Evolutionary conservation across 2,888 invertebrate species (phyloP).

Genomic region (Plusia festucae): DNA sequence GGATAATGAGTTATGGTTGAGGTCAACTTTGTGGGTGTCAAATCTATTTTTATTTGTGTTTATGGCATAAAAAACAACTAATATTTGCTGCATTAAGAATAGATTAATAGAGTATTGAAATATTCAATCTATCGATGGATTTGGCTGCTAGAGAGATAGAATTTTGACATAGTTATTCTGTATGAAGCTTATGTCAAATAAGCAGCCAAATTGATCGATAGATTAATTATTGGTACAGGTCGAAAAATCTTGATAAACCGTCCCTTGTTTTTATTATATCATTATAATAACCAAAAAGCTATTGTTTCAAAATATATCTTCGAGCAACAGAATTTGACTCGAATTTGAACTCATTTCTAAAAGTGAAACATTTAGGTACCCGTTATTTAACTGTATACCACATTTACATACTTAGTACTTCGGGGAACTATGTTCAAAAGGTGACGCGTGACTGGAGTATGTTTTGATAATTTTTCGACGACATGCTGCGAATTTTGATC

Average conservation of each 20-base stretch:
- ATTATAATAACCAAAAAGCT: neutral
- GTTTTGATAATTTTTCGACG: neutral
- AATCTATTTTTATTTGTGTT: no score
- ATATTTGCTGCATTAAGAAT: no score
- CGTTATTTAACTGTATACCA: constrained; percentile 39
- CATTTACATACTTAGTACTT: constrained; percentile 19
- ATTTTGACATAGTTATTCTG: no score
- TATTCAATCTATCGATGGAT: no score
- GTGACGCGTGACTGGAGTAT: neutral
- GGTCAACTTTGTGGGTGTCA: neutral
- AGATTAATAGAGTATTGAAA: no score
- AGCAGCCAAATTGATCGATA: no score
- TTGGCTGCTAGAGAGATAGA: no score
- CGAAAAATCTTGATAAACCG: no score
- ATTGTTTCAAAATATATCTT: neutral
- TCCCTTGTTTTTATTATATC: neutral
- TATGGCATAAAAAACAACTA: no score
- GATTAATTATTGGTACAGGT: no score
- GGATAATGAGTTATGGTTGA: neutral
- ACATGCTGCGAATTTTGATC: neutral
- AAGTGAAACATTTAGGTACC: constrained; percentile 20
- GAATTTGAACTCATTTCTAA: constrained; percentile 32
- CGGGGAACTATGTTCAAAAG: constrained; percentile 1
- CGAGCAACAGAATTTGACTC: neutral
- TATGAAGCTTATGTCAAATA: no score